Evolutionary conservation across 2,797 vertebrate species (phyloP), one percentile per base, ranked within the genome.

Genomic region (Sebastes matsubarae): DNA sequence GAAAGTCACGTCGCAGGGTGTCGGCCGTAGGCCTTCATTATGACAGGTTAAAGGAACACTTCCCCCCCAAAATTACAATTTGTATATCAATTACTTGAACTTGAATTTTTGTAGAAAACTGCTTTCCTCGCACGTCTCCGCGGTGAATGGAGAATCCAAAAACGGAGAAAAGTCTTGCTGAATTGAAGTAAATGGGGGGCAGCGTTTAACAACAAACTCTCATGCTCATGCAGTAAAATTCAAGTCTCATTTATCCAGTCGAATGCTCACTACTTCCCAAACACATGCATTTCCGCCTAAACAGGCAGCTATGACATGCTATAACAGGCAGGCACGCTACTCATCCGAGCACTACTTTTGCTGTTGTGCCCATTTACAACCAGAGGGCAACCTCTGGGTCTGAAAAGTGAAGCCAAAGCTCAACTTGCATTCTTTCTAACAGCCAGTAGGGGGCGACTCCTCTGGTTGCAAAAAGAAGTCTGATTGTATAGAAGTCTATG

Each of bases 61-160:
- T 59, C 57, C 0, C 6, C 57, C 25, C 7, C 13, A 4, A 27
- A 59, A 59, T 59, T 16, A 59, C 24, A 3, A 14, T 16, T 58
- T 58, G 7, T 27, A 16, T 16, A 58, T 58, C 55, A 27, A 58
- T 58, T 16, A 58, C 55, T 27, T 58, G 13, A 27, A 25, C 55
- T 58, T 27, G 55, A 24, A 16, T 29, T 22, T 0, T 29, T 27
- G 13, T 8, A 18, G 13, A 9, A 59, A 59, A 50, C 57, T 18
- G 25, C 3, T 59, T 59, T 59, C 0, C 27, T 1, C 58, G 3
- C 27, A 2, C 0, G 25, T 0, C 57, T 29, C 14, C 7, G 16
- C 27, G 8, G 13, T 18, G 7, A 59, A 59, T 25, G 0, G 8
- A 60, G 27, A 20, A 20, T 54, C 20, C 3, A 29, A 57, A 59